Percentiles rank a stretch among this genome's conserved stretches.
phyloP scores from a whole-genome alignment of 2,888 invertebrate species.

The Epicampocera succincta region DNA sequence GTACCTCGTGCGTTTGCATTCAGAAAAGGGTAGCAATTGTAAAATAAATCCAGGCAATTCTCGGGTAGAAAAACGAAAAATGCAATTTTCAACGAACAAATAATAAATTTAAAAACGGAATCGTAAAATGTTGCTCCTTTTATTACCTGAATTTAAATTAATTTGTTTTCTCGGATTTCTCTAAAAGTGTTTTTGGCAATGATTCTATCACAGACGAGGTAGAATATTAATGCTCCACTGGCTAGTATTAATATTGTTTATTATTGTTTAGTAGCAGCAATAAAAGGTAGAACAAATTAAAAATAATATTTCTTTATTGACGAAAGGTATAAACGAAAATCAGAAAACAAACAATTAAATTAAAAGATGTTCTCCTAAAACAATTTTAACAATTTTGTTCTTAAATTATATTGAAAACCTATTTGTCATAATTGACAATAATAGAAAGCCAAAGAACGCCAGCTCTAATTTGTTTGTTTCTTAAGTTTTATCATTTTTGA shows the following conservation, averaged over 20 bases:
- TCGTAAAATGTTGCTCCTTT: constrained; percentile 46
- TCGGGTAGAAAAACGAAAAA: neutral
- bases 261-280: constrained; percentile 34
- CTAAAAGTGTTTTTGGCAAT: constrained; percentile 35
- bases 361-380: too few species aligned
- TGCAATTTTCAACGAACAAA: constrained; percentile 19
- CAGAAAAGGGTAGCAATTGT: neutral
- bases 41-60: neutral
- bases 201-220: constrained; percentile 29
- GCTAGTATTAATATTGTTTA: constrained; percentile 7
- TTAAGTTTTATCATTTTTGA: too few species aligned
- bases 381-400: too few species aligned
- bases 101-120: constrained; percentile 47
- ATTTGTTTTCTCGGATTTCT: constrained; percentile 7
- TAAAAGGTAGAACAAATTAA: constrained; percentile 14
- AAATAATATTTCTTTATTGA: too few species aligned
- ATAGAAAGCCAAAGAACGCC: too few species aligned
- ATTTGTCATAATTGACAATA: too few species aligned
- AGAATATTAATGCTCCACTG: neutral
- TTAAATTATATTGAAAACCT: too few species aligned
- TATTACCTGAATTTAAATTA: constrained; percentile 51
- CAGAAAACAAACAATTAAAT: too few species aligned
- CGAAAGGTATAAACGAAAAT: too few species aligned
- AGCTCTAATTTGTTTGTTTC: too few species aligned
- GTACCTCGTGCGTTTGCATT: neutral